Evolutionary conservation across 2,797 vertebrate species (phyloP).

Genomic region (Prunella strophiata): DNA sequence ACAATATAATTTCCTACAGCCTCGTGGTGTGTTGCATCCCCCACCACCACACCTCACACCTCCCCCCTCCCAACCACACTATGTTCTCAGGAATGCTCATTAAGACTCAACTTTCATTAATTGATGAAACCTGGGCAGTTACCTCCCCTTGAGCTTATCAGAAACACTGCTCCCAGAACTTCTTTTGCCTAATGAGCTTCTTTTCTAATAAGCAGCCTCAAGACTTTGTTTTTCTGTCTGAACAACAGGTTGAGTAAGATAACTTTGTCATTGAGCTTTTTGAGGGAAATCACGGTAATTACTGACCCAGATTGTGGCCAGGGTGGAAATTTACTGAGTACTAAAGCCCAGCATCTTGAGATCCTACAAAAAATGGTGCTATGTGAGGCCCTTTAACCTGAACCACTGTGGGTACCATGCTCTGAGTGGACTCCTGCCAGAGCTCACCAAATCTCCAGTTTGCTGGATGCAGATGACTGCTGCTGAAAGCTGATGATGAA

Average conservation of each 20-base stretch:
- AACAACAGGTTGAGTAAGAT: not conserved
- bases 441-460: not conserved
- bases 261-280: not conserved
- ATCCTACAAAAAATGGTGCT: not conserved
- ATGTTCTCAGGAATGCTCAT: not conserved
- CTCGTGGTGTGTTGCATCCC: not conserved
- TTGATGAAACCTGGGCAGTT: not conserved
- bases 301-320: too few relatives aligned
- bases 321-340: not conserved
- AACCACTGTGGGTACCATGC: too few relatives aligned
- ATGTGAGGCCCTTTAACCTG: not conserved
- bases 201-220: not conserved
- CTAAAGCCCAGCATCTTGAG: not conserved
- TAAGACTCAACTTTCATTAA: not conserved
- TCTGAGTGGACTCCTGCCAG: not conserved
- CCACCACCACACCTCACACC: not conserved
- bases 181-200: not conserved
- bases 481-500: not conserved
- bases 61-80: not conserved
- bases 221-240: not conserved
- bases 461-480: not conserved
- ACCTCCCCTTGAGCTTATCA: not conserved
- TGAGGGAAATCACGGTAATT: not conserved
- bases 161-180: not conserved
- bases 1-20: not conserved